Evolutionary conservation across 1,140 invertebrate species (phyloP), one percentile per base, ranked within the genome.

Genomic region (Drosophila quadrilineata): DNA sequence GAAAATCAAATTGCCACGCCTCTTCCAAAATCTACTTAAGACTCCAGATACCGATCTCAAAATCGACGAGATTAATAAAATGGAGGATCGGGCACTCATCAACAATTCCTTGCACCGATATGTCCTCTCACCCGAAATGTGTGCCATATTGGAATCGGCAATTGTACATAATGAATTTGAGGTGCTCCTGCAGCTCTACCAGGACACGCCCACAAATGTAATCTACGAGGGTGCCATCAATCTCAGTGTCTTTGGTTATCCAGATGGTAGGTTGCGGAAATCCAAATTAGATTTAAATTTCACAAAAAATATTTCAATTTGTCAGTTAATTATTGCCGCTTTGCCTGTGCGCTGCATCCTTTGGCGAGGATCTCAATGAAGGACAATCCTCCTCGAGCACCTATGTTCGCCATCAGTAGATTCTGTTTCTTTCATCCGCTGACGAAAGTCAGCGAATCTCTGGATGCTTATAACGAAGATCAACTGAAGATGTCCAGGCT

Each of bases 101-200:
- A 79, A 72, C 16, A 88, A 88, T 52, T 88, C 87, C 0, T 6
- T 84, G 41, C 80, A 87, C 41, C 86, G 86, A 2, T 88, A 67
- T 10, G 69, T 88, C 0, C 22, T 88, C 0, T 79, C 59, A n/a
- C 36, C 53, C 6, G 43, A 67, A 0, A 72, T 88, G 76, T 29
- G 68, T 0, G 26, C 36, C 4, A 66, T 71, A 4, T 59, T 88
- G 1, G 86, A 88, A 38, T 10, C 64, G 0, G 52, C 43, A 1
- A 40, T 85, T 0, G 26, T 64, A 0, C 10, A 79, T 12, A 48
- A 69, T 21, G n/a, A 40, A 0, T 79, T 69, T 14, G 75, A 75
- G 4, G 2, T 85, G 22, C 4, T 75, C 2, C 46, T 85, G 17
- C 75, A 85, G 33, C 38, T 85, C 9, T 85, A 71, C 22, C 33